Conservation (phyloP, 2,797 vertebrate species). For the Eurystomus glaucurus region DNA sequence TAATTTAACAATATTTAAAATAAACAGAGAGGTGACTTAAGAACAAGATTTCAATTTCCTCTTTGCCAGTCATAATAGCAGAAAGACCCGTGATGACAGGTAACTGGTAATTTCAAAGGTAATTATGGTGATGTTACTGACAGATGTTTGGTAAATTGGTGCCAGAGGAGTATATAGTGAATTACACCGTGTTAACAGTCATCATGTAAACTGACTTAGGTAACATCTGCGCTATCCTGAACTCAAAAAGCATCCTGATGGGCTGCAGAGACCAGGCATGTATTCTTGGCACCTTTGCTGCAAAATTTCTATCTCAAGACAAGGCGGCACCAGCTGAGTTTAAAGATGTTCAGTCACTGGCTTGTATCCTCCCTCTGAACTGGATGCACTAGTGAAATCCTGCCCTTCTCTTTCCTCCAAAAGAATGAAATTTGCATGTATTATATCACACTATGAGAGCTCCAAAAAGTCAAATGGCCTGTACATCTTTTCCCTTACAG, state of each 20-base stretch:
- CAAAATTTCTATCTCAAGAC: background rate
- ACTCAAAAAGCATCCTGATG: background rate
- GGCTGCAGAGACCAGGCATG: background rate
- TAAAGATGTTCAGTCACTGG: background rate
- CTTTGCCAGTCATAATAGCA: background rate
- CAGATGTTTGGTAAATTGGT: constrained; percentile 20
- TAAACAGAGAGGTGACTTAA: background rate
- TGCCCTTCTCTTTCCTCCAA: background rate
- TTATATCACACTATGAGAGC: background rate
- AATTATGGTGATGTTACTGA: constrained; percentile 16
- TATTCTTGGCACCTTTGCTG: background rate
- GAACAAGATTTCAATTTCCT: background rate
- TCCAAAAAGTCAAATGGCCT: constrained; percentile 1
- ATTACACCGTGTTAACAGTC: background rate
- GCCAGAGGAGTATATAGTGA: constrained; percentile 2
- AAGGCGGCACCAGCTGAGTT: background rate
- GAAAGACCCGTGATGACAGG: constrained; percentile 28
- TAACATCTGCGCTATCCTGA: constrained; percentile 13
- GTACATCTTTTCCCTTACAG: background rate
- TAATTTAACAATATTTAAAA: background rate
- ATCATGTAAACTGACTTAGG: background rate
- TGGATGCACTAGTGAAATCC: background rate
- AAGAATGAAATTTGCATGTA: background rate
- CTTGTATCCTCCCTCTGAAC: background rate
- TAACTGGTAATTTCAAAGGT: constrained; percentile 42